Evolutionary conservation across 30 jellyfish, hydroid and myxozoan species (phyloP), one percentile per base, ranked within the genome.

Genomic region (Chironex yamaguchii): DNA sequence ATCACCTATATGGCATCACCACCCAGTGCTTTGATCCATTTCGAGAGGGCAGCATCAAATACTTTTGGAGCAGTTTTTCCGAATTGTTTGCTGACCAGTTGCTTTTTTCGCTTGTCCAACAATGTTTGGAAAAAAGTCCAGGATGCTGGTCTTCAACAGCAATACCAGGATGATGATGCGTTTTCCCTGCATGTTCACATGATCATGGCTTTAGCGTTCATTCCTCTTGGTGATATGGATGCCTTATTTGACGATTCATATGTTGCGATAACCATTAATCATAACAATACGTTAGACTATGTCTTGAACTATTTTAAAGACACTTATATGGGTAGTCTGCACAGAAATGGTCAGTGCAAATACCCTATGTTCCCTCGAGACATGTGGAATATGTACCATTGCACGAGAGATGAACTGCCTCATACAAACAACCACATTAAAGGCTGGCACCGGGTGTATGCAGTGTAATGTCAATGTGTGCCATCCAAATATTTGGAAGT

Each of bases 401-500:
- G 92, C 14, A 81, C 86, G 21, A 0, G 67, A 20, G 32, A 81
- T 14, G 90, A 81, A 81, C 20, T 81, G 35, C 92, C 92, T 0
- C 26, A 80, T n/a, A 81, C 92, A 3, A 81, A 68, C 90, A 81
- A 81, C 51, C 13, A 64, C 42, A 42, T 81, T 27, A 84, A 81
- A 0, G 92, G 91, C 11, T 80, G 91, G 92, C 90, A 81, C 58
- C 82, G 0, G 49, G 33, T 50, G 23, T 78, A 64, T 29, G 90
- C 31, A 1, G n/a, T 3, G 27, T 14, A 81, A 22, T 24, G 35
- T 30, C 33, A 11, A n/a, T 17, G 28, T 82, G 17, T 68, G 53
- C 65, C 92, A 81, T 77, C 81, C 92, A 25, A 81, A 36, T 4
- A 64, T 81, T 49, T 65, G 90, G 90, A 81, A 65, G 49, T 81